Base-by-base conservation (phyloP, 2,888 invertebrate genomes). In the Sturmia bella region DNA sequence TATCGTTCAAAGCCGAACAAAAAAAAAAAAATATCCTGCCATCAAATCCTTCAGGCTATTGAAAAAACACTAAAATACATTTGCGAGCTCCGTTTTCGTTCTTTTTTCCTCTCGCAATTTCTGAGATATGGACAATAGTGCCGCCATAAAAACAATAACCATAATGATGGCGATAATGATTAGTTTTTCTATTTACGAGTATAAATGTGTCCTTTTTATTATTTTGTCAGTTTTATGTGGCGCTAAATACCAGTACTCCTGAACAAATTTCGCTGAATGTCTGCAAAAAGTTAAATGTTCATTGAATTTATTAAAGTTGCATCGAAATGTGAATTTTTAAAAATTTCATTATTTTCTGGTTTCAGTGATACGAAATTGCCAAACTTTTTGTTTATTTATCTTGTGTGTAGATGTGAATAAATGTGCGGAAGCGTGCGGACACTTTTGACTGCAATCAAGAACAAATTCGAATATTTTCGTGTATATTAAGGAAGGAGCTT, bases 91-190 rank as follows among this genome's bases (percentile, higher is more conserved):
- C 32, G 32, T 32, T 32, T 32, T 56, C 37, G 7, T 19, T 27
- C 5, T 24, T 21, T 21, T 19, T 15, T 45, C 57, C 39, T 17
- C 15, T 32, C 13, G 13, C 39, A 39, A 19, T 27, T 17, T 57
- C 57, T 75, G 19, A 32, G 69, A 52, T 69, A 41, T 3, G 43
- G 21, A 59, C 37, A 64, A 69, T 72, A 73, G 69, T 21, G 54
- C 66, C 78, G 61, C 66, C 74, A 61, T 70, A 70, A 78, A 82
- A 82, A 82, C 78, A 78, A 82, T 82, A 82, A 75, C 78, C 78
- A 82, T 82, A 82, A 82, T 82, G 82, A 82, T 82, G 78, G 78
- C 82, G 70, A 78, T 78, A 52, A 78, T 82, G 82, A 82, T 82
- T 82, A 82, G 82, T 56, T 59, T 76, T 69, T 70, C 70, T 69